Percentiles rank a stretch among this genome's conserved stretches.
Conservation (phyloP, 2,888 invertebrate genomes). For the Griposia aprilina region DNA sequence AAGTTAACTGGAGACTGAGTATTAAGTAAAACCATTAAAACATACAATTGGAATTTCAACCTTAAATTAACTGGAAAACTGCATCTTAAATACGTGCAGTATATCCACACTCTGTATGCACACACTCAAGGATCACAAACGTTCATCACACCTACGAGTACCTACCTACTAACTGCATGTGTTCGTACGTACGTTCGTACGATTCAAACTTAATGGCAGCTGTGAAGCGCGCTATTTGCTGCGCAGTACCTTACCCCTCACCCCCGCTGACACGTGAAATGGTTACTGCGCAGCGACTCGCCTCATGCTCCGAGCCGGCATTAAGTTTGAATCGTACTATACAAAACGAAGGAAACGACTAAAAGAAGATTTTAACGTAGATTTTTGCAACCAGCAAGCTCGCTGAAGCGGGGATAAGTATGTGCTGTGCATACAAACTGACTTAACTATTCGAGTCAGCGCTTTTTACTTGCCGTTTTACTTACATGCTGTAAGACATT, state of each 20-base stretch:
- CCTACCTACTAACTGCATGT: neutral
- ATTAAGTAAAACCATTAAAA: neutral
- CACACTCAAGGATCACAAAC: conserved; percentile 12
- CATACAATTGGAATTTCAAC: neutral
- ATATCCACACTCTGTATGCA: neutral
- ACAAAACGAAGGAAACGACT: conserved; percentile 23
- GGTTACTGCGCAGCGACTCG: too few relatives aligned
- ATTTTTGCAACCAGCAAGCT: conserved; percentile 54
- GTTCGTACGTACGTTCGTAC: neutral
- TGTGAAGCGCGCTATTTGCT: too few relatives aligned
- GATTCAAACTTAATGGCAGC: too few relatives aligned
- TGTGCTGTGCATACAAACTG: conserved; percentile 61
- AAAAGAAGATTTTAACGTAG: conserved; percentile 60
- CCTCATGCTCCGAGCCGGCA: too few relatives aligned
- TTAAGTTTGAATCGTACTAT: neutral
- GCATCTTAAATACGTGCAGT: conserved; percentile 9
- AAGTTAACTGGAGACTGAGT: neutral
- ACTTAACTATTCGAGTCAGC: conserved; percentile 40
- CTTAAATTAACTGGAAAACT: neutral
- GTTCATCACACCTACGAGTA: conserved; percentile 12
- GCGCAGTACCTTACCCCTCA: too few relatives aligned
- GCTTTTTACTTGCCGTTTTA: conserved; percentile 40
- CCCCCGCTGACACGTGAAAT: too few relatives aligned
- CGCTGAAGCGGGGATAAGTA: conserved; percentile 44
- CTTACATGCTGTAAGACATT: conserved; percentile 30